Base-by-base conservation (phyloP, 2,113 vertebrate species). In the Chrysochloris asiatica region DNA sequence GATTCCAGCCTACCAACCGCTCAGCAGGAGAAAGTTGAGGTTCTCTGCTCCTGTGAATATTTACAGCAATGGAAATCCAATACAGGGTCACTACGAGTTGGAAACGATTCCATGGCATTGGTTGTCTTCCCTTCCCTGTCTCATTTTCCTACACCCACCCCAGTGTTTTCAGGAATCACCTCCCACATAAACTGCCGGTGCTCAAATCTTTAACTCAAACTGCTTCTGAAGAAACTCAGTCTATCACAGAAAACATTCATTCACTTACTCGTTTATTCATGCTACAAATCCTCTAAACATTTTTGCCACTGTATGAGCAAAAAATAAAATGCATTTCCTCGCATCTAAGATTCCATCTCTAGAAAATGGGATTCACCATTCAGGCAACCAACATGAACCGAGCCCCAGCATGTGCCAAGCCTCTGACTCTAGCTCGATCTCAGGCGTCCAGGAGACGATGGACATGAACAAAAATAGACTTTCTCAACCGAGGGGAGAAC, bases 401-500 rank as follows among this genome's bases (percentile, higher is more conserved):
- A 80, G 21, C 36, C 28, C 56, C 52, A 36, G 36, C 4, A 1
- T 6, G 26, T 45, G 52, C 41, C 71, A 83, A 14, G 43, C 65
- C 24, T 52, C 26, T 14, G 41, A 79, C 16, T 1, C 43, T 0
- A n/a, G 43, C 41, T 52, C 41, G 30, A 13, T 73, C 47, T 63
- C 22, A 7, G 43, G 36, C 16, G 0, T 73, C 56, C 30, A 12
- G 71, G 26, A 83, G 47, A 30, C 7, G 2, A 17, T 1, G 52
- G 83, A 14, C 14, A 36, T 0, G 14, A 14, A 28, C 36, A n/a
- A 75, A 73, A 41, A 41, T 24, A 73, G 54, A 67, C 17, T 11
- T 0, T 73, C 4, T 72, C 50, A 4, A 8, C 4, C 0, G 5
- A 47, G 13, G 1, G 24, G 12, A 45, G 14, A 13, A n/a, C 43